Evolutionary conservation across 2,797 vertebrate genomes (phyloP).

Genomic region (Eurystomus glaucurus): DNA sequence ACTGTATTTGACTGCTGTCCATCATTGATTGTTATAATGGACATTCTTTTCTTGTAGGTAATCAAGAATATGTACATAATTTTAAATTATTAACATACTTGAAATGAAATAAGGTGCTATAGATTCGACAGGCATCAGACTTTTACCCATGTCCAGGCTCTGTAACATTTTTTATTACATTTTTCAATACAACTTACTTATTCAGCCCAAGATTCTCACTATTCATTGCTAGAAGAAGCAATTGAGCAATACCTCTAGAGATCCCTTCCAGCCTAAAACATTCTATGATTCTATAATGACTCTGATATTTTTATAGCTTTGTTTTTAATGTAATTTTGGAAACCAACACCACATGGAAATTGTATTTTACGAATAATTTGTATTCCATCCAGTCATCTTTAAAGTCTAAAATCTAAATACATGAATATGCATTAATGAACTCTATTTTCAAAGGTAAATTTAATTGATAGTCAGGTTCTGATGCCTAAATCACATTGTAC

Average conservation of each 20-base stretch:
- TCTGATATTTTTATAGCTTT: not conserved
- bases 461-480: not conserved
- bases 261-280: not conserved
- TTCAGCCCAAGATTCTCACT: not conserved
- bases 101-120: not conserved
- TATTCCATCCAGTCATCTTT: not conserved
- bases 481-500: not conserved
- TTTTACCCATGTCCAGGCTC: not conserved
- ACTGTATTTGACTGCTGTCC: not conserved
- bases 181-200: fast-evolving
- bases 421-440: not conserved
- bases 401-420: not conserved
- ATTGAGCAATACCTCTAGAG: not conserved
- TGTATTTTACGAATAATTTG: not conserved
- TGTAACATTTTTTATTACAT: not conserved
- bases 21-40: not conserved
- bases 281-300: not conserved
- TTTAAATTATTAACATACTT: not conserved
- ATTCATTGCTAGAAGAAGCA: not conserved
- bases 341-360: not conserved
- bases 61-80: not conserved
- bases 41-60: not conserved
- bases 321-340: not conserved
- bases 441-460: not conserved
- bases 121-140: not conserved